Conservation (phyloP, 2,113 vertebrate genomes). For the Leucopsar rothschildi region DNA sequence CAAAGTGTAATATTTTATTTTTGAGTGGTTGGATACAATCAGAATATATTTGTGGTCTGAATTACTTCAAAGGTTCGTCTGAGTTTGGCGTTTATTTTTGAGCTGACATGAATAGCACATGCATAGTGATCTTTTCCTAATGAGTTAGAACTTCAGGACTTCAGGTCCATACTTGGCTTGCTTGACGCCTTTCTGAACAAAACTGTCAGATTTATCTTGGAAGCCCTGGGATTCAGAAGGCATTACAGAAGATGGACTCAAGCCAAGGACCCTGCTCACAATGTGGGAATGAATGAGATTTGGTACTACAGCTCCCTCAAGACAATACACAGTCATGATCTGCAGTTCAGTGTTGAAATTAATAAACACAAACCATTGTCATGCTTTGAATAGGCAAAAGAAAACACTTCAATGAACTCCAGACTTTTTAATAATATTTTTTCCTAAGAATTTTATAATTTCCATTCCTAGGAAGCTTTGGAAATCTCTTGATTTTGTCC, state of each 20-base stretch:
- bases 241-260: background rate
- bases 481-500: background rate
- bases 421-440: background rate
- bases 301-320: constrained; percentile 22
- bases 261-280: constrained; percentile 3
- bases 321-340: background rate
- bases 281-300: constrained; percentile 30
- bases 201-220: background rate
- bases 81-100: accelerated
- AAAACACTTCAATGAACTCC: background rate
- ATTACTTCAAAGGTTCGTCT: background rate
- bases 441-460: background rate
- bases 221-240: background rate
- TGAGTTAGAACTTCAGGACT: background rate
- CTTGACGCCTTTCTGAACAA: background rate
- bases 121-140: background rate
- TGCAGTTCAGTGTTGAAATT: constrained; percentile 13
- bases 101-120: background rate
- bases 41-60: background rate
- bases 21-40: background rate
- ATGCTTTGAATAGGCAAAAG: constrained; percentile 1
- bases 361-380: constrained; percentile 38
- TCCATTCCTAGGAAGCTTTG: background rate
- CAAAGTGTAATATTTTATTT: background rate
- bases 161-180: background rate